Evolutionary conservation across 2,797 vertebrate genomes (phyloP).

Genomic region (Pseudocheirus occidentalis): DNA sequence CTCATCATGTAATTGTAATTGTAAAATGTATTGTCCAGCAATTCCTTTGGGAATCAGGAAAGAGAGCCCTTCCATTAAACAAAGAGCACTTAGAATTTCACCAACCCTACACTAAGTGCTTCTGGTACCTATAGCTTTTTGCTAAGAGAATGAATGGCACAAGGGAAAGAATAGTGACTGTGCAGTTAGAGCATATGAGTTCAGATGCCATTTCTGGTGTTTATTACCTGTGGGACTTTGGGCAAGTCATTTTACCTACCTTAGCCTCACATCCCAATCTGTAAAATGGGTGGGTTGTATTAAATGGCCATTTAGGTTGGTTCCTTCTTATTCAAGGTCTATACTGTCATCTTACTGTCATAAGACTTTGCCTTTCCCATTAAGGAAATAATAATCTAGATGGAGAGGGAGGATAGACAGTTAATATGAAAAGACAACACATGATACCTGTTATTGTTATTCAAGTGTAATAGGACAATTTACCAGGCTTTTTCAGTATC

Average conservation of each 20-base stretch:
- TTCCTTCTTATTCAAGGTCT: background rate
- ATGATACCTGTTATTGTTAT: background rate
- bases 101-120: background rate
- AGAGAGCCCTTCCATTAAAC: background rate
- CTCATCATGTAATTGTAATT: slow-evolving; percentile 22
- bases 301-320: background rate
- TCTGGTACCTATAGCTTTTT: background rate
- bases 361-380: background rate
- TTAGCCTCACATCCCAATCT: background rate
- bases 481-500: background rate
- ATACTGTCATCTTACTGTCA: background rate
- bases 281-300: background rate
- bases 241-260: background rate
- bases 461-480: background rate
- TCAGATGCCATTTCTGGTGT: slow-evolving; percentile 13
- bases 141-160: background rate
- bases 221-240: slow-evolving; percentile 10
- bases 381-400: background rate
- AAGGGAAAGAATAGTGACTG: background rate
- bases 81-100: background rate
- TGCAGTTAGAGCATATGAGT: slow-evolving; percentile 1
- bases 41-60: background rate
- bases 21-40: background rate
- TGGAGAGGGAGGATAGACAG: slow-evolving; percentile 12
- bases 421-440: background rate